Conservation (phyloP, 1,140 invertebrate species). For the Chrysomallon squamiferum region DNA sequence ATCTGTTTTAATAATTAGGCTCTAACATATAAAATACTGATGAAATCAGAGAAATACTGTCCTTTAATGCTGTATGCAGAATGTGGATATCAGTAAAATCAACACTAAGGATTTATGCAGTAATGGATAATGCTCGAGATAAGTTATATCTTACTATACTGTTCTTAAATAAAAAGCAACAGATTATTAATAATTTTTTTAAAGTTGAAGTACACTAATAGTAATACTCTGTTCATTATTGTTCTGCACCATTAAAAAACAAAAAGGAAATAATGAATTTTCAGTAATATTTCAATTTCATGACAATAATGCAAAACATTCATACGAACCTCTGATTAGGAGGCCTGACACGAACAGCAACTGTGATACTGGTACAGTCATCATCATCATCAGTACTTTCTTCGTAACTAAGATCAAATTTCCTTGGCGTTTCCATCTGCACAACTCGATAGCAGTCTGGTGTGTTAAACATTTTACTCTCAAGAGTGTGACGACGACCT, state of each 20-base stretch:
- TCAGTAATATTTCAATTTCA: too few species aligned
- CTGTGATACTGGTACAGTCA: conserved; percentile 65
- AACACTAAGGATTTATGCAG: too few species aligned
- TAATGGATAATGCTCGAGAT: too few species aligned
- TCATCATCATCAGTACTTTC: conserved; percentile 23
- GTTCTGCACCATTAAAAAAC: too few species aligned
- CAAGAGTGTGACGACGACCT: conserved; percentile 36
- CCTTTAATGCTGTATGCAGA: neutral
- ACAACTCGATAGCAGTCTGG: conserved; percentile 58
- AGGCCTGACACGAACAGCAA: conserved; percentile 71
- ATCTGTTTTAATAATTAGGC: neutral
- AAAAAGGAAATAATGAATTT: too few species aligned
- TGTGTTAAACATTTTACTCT: conserved; percentile 45
- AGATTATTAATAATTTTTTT: too few species aligned
- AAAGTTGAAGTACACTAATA: too few species aligned
- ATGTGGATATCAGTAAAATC: neutral
- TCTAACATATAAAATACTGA: neutral
- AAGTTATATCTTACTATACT: too few species aligned
- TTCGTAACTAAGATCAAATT: conserved; percentile 19
- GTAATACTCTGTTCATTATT: too few species aligned
- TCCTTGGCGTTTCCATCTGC: conserved; percentile 39
- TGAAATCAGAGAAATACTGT: neutral
- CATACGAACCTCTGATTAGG: conserved; percentile 65
- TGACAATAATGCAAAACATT: too few species aligned
- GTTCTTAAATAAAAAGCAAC: too few species aligned